Conservation (phyloP, 2,113 vertebrate genomes). For the Nannobrachium achirus region DNA sequence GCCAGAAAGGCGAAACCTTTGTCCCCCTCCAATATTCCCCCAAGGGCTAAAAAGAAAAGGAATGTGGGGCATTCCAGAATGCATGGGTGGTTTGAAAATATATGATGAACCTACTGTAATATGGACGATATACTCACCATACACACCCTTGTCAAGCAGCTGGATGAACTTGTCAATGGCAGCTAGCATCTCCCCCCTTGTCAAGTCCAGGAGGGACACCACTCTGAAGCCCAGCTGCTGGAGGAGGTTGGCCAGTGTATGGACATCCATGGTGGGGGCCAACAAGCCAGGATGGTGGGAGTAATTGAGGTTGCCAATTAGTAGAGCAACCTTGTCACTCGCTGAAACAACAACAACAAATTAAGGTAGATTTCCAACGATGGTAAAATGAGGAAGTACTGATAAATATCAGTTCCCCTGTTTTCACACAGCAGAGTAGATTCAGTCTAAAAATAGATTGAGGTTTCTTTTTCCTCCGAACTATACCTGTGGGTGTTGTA, state of each 20-base stretch:
- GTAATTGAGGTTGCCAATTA: conserved; percentile 89
- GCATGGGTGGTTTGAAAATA: background rate
- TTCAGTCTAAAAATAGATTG: conserved; percentile 4
- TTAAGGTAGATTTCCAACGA: conserved; percentile 5
- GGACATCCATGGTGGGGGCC: conserved; percentile 86
- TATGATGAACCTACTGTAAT: too few relatives aligned
- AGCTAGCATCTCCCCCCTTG: conserved; percentile 82
- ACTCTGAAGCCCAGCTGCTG: conserved; percentile 85
- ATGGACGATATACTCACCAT: conserved; percentile 75
- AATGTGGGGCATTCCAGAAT: background rate
- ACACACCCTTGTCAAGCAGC: conserved; percentile 84
- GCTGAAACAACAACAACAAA: conserved; percentile 71
- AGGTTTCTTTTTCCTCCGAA: background rate
- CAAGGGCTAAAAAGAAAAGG: background rate
- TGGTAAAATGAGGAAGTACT: background rate
- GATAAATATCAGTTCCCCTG: background rate
- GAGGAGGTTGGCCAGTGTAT: conserved; percentile 83
- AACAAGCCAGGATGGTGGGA: conserved; percentile 80
- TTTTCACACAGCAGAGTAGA: background rate
- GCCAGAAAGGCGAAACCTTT: too few relatives aligned
- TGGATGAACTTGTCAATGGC: conserved; percentile 82
- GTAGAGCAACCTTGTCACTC: conserved; percentile 86
- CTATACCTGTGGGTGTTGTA: conserved; percentile 68
- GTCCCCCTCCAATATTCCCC: too few relatives aligned
- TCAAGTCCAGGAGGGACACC: conserved; percentile 88